Evolutionary conservation across 2,113 vertebrate species (phyloP).

Genomic region (Chamaea fasciata): DNA sequence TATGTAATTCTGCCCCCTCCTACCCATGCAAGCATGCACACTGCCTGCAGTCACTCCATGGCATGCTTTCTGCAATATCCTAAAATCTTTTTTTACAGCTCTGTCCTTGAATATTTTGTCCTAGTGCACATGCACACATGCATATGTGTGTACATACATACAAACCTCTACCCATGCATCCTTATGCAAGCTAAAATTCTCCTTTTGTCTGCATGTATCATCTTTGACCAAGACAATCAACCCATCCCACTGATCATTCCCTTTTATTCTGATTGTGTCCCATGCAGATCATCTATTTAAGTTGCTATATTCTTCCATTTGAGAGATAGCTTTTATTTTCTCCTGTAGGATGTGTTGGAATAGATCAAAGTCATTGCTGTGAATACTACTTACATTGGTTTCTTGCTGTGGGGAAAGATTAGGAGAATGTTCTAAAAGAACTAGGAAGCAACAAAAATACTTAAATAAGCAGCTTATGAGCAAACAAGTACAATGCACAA

Average conservation of each 20-base stretch:
- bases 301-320: neutral
- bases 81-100: neutral
- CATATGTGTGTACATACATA: neutral
- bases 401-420: neutral
- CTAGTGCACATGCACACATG: neutral
- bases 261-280: neutral
- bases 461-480: neutral
- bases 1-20: neutral
- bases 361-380: neutral
- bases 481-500: neutral
- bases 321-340: neutral
- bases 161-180: accelerated
- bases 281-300: neutral
- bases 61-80: neutral
- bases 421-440: neutral
- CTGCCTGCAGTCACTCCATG: neutral
- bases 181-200: neutral
- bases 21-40: neutral
- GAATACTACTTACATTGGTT: neutral
- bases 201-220: neutral
- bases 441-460: neutral
- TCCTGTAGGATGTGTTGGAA: neutral
- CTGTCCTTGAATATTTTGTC: neutral
- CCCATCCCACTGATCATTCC: neutral
- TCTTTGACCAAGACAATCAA: neutral